phyloP scores from a whole-genome alignment of 2,113 vertebrate species.

The Macrotus californicus region DNA sequence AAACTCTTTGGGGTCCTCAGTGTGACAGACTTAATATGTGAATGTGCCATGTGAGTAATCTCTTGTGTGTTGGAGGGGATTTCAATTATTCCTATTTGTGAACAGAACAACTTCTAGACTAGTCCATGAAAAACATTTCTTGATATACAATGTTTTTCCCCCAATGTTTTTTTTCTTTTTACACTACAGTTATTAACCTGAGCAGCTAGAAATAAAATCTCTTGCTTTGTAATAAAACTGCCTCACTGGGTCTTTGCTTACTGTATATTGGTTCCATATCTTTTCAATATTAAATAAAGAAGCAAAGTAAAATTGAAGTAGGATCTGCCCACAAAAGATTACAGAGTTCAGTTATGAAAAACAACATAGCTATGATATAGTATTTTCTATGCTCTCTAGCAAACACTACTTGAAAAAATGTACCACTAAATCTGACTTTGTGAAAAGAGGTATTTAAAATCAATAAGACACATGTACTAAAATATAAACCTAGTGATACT shows the following conservation, averaged over 20 bases:
- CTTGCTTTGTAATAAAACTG: not conserved
- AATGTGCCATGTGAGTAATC: not conserved
- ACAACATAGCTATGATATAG: not conserved
- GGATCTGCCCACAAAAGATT: not conserved
- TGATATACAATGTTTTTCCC: not conserved
- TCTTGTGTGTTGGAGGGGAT: not conserved
- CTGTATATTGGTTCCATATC: not conserved
- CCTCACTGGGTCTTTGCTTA: not conserved
- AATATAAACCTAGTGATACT: not conserved
- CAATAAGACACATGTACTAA: not conserved
- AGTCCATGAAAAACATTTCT: not conserved
- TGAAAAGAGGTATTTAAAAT: slow-evolving; percentile 6
- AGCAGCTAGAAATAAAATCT: not conserved
- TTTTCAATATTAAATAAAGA: slow-evolving; percentile 20
- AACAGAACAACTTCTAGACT: not conserved
- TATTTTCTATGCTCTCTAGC: not conserved
- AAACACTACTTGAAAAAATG: not conserved
- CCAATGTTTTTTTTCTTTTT: not conserved
- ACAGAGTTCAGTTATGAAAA: not conserved
- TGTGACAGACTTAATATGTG: not conserved
- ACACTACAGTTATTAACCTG: not conserved
- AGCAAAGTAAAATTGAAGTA: slow-evolving; percentile 17
- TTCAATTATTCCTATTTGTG: not conserved
- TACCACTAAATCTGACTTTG: slow-evolving; percentile 1
- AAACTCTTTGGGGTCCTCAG: not conserved